Evolutionary conservation across 2,113 vertebrate species (phyloP).

Genomic region (Pelobates fuscus): DNA sequence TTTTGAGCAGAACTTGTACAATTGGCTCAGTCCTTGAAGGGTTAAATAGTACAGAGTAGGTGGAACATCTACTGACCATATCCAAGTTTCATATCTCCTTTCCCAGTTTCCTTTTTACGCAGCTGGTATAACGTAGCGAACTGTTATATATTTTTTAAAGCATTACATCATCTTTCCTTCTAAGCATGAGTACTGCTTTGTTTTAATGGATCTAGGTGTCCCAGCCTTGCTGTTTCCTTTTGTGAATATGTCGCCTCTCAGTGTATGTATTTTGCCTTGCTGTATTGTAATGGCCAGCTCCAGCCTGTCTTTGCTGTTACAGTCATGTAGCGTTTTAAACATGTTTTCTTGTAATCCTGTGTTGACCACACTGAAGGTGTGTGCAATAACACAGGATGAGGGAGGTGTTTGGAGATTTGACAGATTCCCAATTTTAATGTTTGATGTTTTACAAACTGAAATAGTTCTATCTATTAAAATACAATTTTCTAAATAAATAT

Average conservation of each 20-base stretch:
- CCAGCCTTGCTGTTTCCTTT: not conserved
- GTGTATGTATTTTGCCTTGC: not conserved
- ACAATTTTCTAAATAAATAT: no score
- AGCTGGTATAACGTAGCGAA: not conserved
- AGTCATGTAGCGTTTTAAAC: not conserved
- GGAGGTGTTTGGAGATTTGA: no score
- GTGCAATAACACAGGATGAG: no score
- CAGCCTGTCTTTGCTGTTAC: not conserved
- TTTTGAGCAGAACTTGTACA: no score
- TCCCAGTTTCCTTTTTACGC: not conserved
- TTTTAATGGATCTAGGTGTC: not conserved
- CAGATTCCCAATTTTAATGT: no score
- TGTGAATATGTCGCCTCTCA: not conserved
- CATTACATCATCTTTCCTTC: slow-evolving; percentile 5
- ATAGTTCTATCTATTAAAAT: no score
- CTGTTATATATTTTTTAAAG: not conserved
- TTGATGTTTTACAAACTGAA: no score
- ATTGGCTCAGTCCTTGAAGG: no score
- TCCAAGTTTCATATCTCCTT: not conserved
- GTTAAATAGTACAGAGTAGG: no score
- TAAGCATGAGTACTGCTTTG: not conserved
- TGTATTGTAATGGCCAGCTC: not conserved
- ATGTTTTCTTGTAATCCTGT: no score
- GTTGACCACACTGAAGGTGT: no score
- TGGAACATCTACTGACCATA: no score